These are phyloP conservation scores for Nomada ferruginata DNA, from an alignment of 2,888 invertebrate genomes.

Conservation along the genomic window DNA sequence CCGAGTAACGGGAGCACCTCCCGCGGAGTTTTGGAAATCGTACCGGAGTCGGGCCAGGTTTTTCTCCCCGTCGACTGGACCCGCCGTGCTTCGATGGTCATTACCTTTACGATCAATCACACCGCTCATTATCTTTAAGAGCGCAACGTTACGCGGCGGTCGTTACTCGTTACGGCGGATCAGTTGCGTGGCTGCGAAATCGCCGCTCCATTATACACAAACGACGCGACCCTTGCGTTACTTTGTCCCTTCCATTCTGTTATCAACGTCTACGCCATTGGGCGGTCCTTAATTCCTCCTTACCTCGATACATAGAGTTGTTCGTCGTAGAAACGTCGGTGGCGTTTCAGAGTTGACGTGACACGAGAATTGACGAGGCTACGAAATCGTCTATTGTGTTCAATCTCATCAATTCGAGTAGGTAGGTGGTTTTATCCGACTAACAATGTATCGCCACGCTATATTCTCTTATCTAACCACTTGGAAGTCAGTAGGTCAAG, in stretches of 20 bases:
- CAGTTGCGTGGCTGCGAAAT: conserved; percentile 57
- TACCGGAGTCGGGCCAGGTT: conserved; percentile 25
- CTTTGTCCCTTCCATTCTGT: conserved; percentile 56
- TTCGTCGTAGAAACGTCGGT: too few species aligned
- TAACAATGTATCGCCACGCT: too few species aligned
- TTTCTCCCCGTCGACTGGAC: conserved; percentile 28
- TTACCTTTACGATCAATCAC: conserved; percentile 83
- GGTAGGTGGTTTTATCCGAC: too few species aligned
- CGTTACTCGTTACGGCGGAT: conserved; percentile 73
- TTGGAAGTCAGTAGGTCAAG: too few species aligned
- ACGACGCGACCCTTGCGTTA: conserved; percentile 53
- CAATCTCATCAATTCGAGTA: too few species aligned
- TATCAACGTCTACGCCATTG: conserved; percentile 20
- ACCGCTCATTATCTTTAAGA: conserved; percentile 81
- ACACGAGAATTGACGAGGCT: too few species aligned
- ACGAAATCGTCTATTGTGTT: too few species aligned
- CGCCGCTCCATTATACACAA: conserved; percentile 54
- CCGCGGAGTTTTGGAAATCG: conserved; percentile 71
- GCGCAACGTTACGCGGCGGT: conserved; percentile 75
- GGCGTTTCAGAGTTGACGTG: too few species aligned
- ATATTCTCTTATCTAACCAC: too few species aligned
- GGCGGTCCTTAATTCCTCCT: too few species aligned
- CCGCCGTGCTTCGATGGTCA: conserved; percentile 76
- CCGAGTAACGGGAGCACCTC: conserved; percentile 61
- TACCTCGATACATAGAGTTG: too few species aligned